Percentiles rank a stretch among this genome's conserved stretches.
Conservation (phyloP, 2,113 vertebrate species). For the Chaetodon trifascialis region DNA sequence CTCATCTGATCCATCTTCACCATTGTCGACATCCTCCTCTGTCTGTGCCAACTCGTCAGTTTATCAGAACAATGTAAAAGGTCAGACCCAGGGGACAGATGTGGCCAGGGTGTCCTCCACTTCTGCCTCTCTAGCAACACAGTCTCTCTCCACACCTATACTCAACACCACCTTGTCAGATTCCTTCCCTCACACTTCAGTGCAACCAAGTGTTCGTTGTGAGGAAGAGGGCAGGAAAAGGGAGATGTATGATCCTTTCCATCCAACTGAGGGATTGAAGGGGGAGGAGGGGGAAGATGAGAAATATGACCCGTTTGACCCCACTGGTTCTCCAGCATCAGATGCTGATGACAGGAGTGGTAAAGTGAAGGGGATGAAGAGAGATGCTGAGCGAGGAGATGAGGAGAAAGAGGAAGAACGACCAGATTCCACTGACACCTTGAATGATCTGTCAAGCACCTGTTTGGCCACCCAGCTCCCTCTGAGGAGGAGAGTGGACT, state of each 20-base stretch:
- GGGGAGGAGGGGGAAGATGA: slow-evolving; percentile 84
- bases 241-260: slow-evolving; percentile 92
- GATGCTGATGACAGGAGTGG: slow-evolving; percentile 60
- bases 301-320: slow-evolving; percentile 95
- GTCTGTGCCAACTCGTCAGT: slow-evolving; percentile 56
- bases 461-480: slow-evolving; percentile 55
- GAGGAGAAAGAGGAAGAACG: slow-evolving; percentile 77
- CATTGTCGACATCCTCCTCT: slow-evolving; percentile 74
- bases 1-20: slow-evolving; percentile 76
- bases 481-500: slow-evolving; percentile 73
- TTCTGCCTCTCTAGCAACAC: slow-evolving; percentile 63
- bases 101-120: slow-evolving; percentile 76
- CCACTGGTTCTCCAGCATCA: slow-evolving; percentile 89
- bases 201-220: slow-evolving; percentile 35
- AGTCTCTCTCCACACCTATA: slow-evolving; percentile 36
- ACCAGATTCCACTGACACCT: slow-evolving; percentile 73
- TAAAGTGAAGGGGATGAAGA: slow-evolving; percentile 18
- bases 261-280: slow-evolving; percentile 85
- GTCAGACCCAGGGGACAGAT: slow-evolving; percentile 33
- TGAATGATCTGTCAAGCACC: slow-evolving; percentile 64
- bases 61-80: slow-evolving; percentile 69
- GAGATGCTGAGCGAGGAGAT: slow-evolving; percentile 19
- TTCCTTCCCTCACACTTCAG: slow-evolving; percentile 27
- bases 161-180: slow-evolving; percentile 41
- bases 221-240: slow-evolving; percentile 62